Base-by-base conservation (phyloP, 2,113 vertebrate genomes). In the Ivindomyrus marchei region DNA sequence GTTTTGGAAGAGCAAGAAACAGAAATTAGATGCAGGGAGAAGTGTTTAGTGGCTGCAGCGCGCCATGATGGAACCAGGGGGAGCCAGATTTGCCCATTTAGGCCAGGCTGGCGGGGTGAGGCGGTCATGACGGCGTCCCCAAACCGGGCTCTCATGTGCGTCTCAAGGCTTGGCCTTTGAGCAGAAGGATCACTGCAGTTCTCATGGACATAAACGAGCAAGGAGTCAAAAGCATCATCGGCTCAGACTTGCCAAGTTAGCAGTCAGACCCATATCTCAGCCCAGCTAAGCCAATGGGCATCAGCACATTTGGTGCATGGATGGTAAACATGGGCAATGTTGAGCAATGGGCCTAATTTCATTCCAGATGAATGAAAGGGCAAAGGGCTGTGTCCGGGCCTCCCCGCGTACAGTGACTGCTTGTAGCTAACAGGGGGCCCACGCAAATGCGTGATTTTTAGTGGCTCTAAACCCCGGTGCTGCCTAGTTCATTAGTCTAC, bases 21-120 rank as follows among this genome's bases (percentile, higher is more conserved):
- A 45, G 50, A 77, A 85, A 84, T 21, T 24, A 42, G 13, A 49
- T 49, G 36, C 87, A 21, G 62, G 62, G 24, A 3, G 42, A 45
- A 70, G 90, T 58, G 50, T 93, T 92, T 91, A 92, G 91, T 2
- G 89, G 89, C 90, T 88, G 31, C 70, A 89, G 89, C 46, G 90
- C 66, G 87, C 49, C 91, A 77, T 58, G 27, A 52, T 42, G 24
- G 89, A 89, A 89, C 24, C 15, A 87, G 90, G 89, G 27, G 39
- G 17, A 31, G 56, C 90, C 89, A 80, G 88, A 21, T 77, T 90
- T 66, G 58, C 24, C 31, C 42, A 53, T 77, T 17, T 77, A 19
- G 70, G 31, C 70, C 31, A 39, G 70, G 5, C 31, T 13, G 31
- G 70, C 4, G 3, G 70, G 31, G 70, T 31, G n/a, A 15, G 70